phyloP scores from a whole-genome alignment of 2,888 invertebrate species.

The Eumacrocentrus americanus region DNA sequence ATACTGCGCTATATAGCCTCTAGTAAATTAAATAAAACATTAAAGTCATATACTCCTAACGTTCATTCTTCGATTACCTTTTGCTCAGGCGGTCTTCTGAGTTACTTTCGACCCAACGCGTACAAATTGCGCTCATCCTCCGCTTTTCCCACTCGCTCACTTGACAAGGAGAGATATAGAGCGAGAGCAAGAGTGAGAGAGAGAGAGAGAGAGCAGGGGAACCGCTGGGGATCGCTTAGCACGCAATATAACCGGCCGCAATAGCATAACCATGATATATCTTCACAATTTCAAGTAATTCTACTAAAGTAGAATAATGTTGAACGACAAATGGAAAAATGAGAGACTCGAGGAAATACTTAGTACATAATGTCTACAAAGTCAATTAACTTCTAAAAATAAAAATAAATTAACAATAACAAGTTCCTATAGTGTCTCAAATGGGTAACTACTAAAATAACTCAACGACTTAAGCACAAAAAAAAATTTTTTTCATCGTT shows the following conservation, averaged over 20 bases:
- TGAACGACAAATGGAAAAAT: conserved; percentile 19
- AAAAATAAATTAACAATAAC: not conserved
- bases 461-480: too few relatives aligned
- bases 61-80: not conserved
- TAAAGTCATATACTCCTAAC: too few relatives aligned
- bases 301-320: conserved; percentile 48
- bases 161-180: not conserved
- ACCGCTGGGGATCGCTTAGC: conserved; percentile 39
- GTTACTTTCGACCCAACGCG: conserved; percentile 7
- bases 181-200: not conserved
- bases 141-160: not conserved
- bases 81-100: not conserved
- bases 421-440: not conserved
- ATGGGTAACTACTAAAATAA: too few relatives aligned
- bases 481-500: too few relatives aligned
- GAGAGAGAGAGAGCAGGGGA: not conserved
- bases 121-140: conserved; percentile 4
- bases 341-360: not conserved
- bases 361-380: not conserved
- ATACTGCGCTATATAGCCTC: too few relatives aligned
- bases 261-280: conserved; percentile 51
- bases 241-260: conserved; percentile 46
- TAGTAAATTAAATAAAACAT: too few relatives aligned
- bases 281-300: conserved; percentile 48
- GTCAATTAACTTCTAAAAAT: not conserved